Base-by-base conservation (phyloP, 2,113 vertebrate genomes). In the Gasterosteus aculeatus region DNA sequence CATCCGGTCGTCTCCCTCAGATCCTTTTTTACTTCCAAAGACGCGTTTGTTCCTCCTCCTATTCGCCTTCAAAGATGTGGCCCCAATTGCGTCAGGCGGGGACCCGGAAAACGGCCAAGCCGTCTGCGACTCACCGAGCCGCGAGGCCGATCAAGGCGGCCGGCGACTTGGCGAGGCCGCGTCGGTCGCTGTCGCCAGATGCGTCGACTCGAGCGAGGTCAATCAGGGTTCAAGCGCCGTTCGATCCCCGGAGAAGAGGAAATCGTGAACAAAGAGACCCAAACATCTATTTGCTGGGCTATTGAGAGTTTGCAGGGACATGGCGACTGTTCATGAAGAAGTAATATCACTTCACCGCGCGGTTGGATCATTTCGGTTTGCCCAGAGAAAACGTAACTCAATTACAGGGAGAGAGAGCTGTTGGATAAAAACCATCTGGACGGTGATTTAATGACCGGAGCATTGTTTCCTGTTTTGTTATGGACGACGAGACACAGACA, bases 21-120 rank as follows among this genome's bases (percentile, higher is more conserved):
- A 89, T 89, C 84, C 63, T 56, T 26, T 26, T 26, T 54, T 39
- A 58, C 70, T 77, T 89, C 80, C 86, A 63, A 90, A 85, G 73
- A 86, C 68, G 31, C 58, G 70, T 86, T 78, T 89, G 70, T 81
- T 87, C 73, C 64, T 60, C 58, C 66, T 26, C 22, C 77, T 76
- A 66, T 82, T 75, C 5, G 68, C 72, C 78, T 86, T 91, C 83
- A 89, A 85, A 91, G 82, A 86, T 39, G 49, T 41, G 41, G 61
- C 68, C 67, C 22, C 22, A 26, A 26, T 26, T 26, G 72, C 67
- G 12, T 85, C 82, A 82, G 71, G 77, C 58, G 10, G 62, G 59
- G 51, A 68, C 62, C 67, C 75, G 60, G 39, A 15, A 78, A 74
- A 64, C 16, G 7, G 49, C 72, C 65, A 26, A 26, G 35, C 62